phyloP scores from a whole-genome alignment of 1,140 invertebrate genomes.

The Cataglyphis hispanica region DNA sequence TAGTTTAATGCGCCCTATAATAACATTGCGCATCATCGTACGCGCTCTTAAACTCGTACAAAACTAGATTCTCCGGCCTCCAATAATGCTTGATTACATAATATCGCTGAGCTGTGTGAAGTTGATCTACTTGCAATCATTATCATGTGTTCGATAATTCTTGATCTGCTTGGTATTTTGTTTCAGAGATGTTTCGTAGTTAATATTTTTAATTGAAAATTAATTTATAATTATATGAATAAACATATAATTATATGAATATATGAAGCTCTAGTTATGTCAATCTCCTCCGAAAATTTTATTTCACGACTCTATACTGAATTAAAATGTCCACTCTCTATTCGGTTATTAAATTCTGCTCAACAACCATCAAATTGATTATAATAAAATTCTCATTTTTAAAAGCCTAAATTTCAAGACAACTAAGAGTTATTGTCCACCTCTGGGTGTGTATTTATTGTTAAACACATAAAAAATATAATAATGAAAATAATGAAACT shows the following conservation, averaged over 20 bases:
- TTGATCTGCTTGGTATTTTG: not conserved
- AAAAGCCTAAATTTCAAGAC: not conserved
- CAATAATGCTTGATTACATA: not conserved
- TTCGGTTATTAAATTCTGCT: not conserved
- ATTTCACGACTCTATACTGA: not conserved
- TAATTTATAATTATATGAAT: too few species aligned
- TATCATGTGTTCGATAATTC: not conserved
- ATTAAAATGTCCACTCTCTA: not conserved
- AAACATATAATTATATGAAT: too few species aligned
- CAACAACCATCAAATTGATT: not conserved
- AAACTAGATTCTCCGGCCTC: not conserved
- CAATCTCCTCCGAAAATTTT: not conserved
- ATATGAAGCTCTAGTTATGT: not conserved
- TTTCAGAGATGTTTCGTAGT: not conserved
- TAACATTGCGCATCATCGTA: slow-evolving; percentile 28
- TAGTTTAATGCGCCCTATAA: slow-evolving; percentile 57
- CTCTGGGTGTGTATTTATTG: not conserved
- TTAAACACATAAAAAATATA: not conserved
- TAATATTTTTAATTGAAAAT: not conserved
- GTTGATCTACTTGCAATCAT: not conserved
- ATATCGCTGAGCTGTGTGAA: not conserved
- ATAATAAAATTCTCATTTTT: not conserved
- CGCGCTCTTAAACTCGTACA: slow-evolving; percentile 15
- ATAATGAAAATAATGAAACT: not conserved
- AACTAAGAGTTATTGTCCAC: not conserved